A percentile compares a stretch with the other conserved stretches of the same genome.
Evolutionary conservation across 1,140 invertebrate genomes (phyloP).

Genomic region (Pinna nobilis): DNA sequence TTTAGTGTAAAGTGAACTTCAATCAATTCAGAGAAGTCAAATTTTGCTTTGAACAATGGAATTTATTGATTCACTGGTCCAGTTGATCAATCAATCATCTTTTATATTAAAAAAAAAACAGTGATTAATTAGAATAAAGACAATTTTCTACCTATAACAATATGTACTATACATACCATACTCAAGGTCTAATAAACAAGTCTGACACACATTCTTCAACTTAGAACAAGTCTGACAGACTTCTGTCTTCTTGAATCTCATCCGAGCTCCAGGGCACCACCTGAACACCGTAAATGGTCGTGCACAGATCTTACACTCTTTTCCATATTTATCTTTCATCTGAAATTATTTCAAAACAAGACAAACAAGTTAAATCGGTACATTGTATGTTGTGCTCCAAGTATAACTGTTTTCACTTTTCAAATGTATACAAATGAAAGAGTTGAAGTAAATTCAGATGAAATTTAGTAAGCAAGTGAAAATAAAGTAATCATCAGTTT

Average conservation of each 20-base stretch:
- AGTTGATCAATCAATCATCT: background rate
- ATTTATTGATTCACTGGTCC: background rate
- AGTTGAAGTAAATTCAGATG: too few relatives aligned
- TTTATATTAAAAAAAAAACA: background rate
- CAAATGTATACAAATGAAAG: too few relatives aligned
- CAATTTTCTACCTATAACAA: background rate
- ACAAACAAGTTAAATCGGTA: too few relatives aligned
- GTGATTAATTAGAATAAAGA: background rate
- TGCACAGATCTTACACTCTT: conserved; percentile 99
- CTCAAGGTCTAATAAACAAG: conserved; percentile 97
- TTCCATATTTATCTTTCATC: conserved; percentile 99
- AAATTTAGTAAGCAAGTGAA: too few relatives aligned
- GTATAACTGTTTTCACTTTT: too few relatives aligned
- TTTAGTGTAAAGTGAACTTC: too few relatives aligned
- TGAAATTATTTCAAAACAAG: conserved; percentile 77
- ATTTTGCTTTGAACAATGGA: too few relatives aligned
- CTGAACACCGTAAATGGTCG: conserved; percentile 99
- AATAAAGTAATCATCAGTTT: too few relatives aligned
- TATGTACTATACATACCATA: conserved; percentile 81
- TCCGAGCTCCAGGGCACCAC: conserved; percentile 95
- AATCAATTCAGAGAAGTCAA: too few relatives aligned
- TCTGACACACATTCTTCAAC: conserved; percentile 99
- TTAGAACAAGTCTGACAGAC: conserved; percentile 99
- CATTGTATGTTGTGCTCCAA: too few relatives aligned
- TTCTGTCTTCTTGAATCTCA: conserved; percentile 99